These are phyloP conservation scores for Microchrysa polita DNA, from an alignment of 2,888 invertebrate genomes.

Conservation along the genomic window DNA sequence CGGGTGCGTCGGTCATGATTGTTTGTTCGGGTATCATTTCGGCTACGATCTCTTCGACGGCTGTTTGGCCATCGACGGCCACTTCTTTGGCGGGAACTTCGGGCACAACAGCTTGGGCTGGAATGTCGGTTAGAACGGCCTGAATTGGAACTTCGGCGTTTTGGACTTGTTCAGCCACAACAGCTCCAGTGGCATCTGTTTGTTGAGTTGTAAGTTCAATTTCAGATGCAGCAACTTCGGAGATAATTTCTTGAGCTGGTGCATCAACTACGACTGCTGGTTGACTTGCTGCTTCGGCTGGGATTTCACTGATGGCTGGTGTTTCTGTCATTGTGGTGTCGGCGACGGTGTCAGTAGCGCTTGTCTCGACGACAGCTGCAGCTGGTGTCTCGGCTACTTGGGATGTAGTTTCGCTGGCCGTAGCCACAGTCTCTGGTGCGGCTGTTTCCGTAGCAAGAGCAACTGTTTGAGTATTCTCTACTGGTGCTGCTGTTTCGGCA, in stretches of 20 bases:
- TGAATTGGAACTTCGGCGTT: not conserved
- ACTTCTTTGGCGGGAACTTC: not conserved
- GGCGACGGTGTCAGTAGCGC: not conserved
- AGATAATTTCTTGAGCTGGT: not conserved
- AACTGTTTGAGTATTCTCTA: not conserved
- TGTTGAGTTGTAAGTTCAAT: not conserved
- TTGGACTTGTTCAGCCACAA: not conserved
- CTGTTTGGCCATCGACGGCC: not conserved
- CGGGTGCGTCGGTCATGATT: not conserved
- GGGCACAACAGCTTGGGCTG: slow-evolving; percentile 25
- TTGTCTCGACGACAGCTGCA: not conserved
- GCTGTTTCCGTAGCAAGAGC: not conserved
- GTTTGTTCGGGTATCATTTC: not conserved
- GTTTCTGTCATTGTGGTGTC: not conserved
- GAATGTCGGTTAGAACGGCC: not conserved
- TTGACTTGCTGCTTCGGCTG: not conserved
- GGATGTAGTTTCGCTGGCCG: not conserved
- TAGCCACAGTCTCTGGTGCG: not conserved
- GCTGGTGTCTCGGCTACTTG: not conserved
- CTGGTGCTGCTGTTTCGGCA: not conserved
- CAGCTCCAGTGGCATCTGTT: not conserved
- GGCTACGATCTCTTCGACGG: not conserved
- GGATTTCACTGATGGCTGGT: not conserved
- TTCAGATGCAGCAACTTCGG: not conserved
- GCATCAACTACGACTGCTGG: not conserved